A percentile compares a stretch with the other conserved stretches of the same genome.
Evolutionary conservation across 2,888 invertebrate species (phyloP).

Genomic region (Synanthedon myopaeformis): DNA sequence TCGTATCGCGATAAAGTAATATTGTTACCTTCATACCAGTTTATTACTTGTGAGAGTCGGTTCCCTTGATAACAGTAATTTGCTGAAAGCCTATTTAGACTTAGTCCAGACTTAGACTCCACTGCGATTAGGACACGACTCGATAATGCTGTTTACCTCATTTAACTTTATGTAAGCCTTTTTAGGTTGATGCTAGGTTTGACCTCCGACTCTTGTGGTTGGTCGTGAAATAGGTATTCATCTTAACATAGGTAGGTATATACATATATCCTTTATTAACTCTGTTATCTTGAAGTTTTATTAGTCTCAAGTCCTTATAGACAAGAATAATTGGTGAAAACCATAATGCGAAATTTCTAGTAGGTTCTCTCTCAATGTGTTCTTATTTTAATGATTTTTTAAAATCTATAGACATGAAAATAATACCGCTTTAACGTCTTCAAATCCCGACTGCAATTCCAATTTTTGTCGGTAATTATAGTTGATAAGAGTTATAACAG

Average conservation of each 20-base stretch:
- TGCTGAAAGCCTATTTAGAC: slow-evolving; percentile 21
- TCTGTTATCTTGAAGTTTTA: too few species aligned
- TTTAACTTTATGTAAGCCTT: slow-evolving; percentile 8
- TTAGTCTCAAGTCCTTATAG: too few species aligned
- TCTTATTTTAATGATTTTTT: too few species aligned
- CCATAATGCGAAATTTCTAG: too few species aligned
- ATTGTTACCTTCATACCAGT: slow-evolving; percentile 1
- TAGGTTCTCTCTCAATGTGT: too few species aligned
- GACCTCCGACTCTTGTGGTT: slow-evolving; percentile 1
- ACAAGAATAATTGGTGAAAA: too few species aligned
- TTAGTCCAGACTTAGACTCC: slow-evolving; percentile 3
- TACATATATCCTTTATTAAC: neutral
- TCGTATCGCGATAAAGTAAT: neutral
- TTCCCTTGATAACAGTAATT: slow-evolving; percentile 35
- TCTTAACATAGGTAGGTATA: neutral
- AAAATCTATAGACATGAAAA: too few species aligned
- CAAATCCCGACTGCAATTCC: too few species aligned
- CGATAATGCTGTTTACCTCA: slow-evolving; percentile 30
- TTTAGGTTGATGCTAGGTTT: slow-evolving; percentile 6
- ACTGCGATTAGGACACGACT: slow-evolving; percentile 27
- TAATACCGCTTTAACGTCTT: too few species aligned
- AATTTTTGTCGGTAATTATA: too few species aligned
- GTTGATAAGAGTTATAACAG: too few species aligned
- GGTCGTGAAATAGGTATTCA: slow-evolving; percentile 1
- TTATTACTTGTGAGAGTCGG: slow-evolving; percentile 14